Evolutionary conservation across 1,140 invertebrate genomes (phyloP), one percentile per base, ranked within the genome.

Genomic region (Dryas iulia): DNA sequence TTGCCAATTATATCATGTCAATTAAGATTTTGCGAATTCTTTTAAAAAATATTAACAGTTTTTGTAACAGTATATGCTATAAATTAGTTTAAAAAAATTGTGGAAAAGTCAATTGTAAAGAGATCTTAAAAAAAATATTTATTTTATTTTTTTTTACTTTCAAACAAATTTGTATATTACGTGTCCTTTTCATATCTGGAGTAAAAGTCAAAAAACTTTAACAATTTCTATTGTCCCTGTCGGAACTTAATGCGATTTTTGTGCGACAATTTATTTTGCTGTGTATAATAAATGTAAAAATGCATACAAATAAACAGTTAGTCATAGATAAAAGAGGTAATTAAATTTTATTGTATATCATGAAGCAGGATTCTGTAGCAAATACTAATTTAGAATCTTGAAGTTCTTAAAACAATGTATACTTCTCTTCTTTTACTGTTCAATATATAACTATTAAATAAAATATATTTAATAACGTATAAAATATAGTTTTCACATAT

Each of bases 391-490:
- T 47, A 12, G 6, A 47, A 21, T 47, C 7, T 47, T 10, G 6
- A 47, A 8, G 39, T 14, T 47, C 18, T 14, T 47, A 47, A 1
- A 5, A 35, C 12, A 35, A 21, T 18, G 39, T 47, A 18, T n/a
- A 18, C 39, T 21, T 6, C 14, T 35, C 12, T 4, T 47, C 39
- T 5, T 47, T 47, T 18, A 47, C 8, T 47, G 18, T 18, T 47
- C 12, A 14, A 35, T 12, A 6, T 35, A 35, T 12, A 31, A 3
- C 1, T 31, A 31, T 31, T 10, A 47, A 65, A n/a, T 11, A 59
- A 57, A 59, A 28, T 60, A 21, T 54, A 69, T 58, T 58, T n/a
- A 58, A 58, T 30, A 58, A 28, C 26, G 6, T 14, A 47, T 47
- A 21, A 47, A 47, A 47, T 21, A 47, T 21, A 47, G 14, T 47